Base-by-base conservation (phyloP, 2,888 invertebrate species). In the Sicus ferrugineus region DNA sequence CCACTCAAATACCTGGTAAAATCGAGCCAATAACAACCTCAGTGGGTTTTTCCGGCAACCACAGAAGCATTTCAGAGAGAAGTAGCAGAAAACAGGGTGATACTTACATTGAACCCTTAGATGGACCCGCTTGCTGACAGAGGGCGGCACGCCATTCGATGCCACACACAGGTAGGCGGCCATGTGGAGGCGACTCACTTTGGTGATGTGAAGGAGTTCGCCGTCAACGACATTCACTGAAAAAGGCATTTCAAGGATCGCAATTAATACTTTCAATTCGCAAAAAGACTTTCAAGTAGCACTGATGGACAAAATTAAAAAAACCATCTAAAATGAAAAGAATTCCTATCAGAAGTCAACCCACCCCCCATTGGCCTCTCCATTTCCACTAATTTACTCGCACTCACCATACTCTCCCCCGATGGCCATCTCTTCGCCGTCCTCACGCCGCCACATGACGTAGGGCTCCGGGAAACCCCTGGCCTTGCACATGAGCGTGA, bases 111-210 rank as follows among this genome's bases (percentile, higher is more conserved):
- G 93, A 67, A 94, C 94, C 86, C 92, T 90, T 54, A 95, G 88
- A 77, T 92, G 90, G 69, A 95, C 92, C 75, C 93, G 88, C 84
- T 94, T 93, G 86, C 94, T 95, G 80, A 94, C 94, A 62, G 94
- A 94, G 11, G 96, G 96, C 31, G 95, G 94, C 34, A 97, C 95
- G 69, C 95, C 94, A 83, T 97, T 97, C 70, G 94, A 94, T 16
- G 97, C 97, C 75, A 96, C 95, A 86, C 96, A 96, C 73, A 96
- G 88, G 86, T 96, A 96, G 38, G 94, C 93, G 28, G 94, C 96
- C 95, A 96, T 96, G 84, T 95, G 95, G 73, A 95, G 89, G 59
- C 96, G 89, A 78, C 95, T 95, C 75, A 96, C 94, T 88, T 94
- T 95, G 70, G 91, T 91, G 78, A 96, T 92, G 78, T 92, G 92